A percentile compares a stretch with the other conserved stretches of the same genome.
phyloP scores from a whole-genome alignment of 2,113 vertebrate genomes.

The Tachysurus fulvidraco region DNA sequence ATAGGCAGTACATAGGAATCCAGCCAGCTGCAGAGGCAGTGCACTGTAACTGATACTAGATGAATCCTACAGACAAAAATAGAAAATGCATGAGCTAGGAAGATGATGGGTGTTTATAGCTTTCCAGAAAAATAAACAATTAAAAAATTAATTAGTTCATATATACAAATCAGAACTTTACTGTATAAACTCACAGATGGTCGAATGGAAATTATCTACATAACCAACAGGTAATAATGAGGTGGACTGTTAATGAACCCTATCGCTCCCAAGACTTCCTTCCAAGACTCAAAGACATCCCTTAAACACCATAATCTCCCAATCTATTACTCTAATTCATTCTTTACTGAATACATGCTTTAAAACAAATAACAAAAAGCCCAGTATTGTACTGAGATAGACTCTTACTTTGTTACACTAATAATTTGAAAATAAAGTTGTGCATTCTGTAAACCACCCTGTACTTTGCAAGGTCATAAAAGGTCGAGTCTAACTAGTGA shows the following conservation, averaged over 20 bases:
- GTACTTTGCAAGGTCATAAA: slow-evolving; percentile 33
- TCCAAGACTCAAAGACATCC: neutral
- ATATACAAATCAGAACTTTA: neutral
- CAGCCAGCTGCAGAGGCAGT: slow-evolving; percentile 35
- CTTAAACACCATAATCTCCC: neutral
- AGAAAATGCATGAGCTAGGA: slow-evolving; percentile 28
- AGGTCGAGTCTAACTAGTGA: slow-evolving; percentile 31
- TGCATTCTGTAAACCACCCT: slow-evolving; percentile 21
- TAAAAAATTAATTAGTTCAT: neutral
- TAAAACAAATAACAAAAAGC: neutral
- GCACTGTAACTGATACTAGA: slow-evolving; percentile 41
- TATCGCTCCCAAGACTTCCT: neutral
- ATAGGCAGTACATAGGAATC: neutral
- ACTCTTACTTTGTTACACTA: neutral
- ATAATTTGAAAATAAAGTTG: slow-evolving; percentile 13
- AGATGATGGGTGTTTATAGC: slow-evolving; percentile 23
- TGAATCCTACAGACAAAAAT: slow-evolving; percentile 21
- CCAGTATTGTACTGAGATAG: neutral
- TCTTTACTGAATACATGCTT: neutral
- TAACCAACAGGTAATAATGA: neutral
- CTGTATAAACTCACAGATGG: neutral
- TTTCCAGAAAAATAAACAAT: neutral
- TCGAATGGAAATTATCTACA: neutral
- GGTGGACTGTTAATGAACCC: neutral
- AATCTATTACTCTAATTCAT: neutral